Conservation (phyloP, 2,113 vertebrate species). For the Sisor rabdophorus region DNA sequence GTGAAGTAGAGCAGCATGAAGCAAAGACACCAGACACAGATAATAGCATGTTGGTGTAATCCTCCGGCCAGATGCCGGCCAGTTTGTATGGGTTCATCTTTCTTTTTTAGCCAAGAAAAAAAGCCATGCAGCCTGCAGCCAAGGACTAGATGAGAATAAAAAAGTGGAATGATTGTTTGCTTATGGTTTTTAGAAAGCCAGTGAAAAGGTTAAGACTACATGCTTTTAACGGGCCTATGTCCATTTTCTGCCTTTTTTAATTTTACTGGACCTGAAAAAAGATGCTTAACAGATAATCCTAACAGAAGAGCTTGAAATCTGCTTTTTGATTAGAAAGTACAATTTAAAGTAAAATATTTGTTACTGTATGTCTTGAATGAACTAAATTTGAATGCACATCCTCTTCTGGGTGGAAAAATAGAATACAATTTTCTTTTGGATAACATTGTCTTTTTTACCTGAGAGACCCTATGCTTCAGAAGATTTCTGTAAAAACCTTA, state of each 20-base stretch:
- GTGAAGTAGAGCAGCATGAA: slow-evolving; percentile 53
- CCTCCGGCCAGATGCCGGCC: slow-evolving; percentile 61
- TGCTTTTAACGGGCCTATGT: too few species aligned
- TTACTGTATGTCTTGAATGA: too few species aligned
- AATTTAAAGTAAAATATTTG: too few species aligned
- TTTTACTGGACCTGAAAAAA: not conserved
- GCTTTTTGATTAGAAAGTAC: too few species aligned
- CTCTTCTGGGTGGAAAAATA: too few species aligned
- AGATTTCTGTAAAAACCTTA: not conserved
- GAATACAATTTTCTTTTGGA: not conserved
- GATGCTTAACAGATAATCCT: too few species aligned
- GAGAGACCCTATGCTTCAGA: not conserved
- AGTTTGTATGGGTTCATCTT: slow-evolving; percentile 57
- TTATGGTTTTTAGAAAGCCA: not conserved
- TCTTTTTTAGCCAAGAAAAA: slow-evolving; percentile 53
- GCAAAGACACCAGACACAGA: slow-evolving; percentile 54
- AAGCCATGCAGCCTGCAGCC: not conserved
- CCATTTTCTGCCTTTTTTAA: too few species aligned
- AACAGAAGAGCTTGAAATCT: too few species aligned
- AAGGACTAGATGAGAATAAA: not conserved
- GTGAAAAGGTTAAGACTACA: not conserved
- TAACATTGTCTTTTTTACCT: not conserved
- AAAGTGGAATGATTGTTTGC: not conserved
- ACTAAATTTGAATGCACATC: too few species aligned
- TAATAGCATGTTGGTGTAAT: slow-evolving; percentile 61